phyloP scores from a whole-genome alignment of 2,113 vertebrate genomes.

The Podarcis muralis region DNA sequence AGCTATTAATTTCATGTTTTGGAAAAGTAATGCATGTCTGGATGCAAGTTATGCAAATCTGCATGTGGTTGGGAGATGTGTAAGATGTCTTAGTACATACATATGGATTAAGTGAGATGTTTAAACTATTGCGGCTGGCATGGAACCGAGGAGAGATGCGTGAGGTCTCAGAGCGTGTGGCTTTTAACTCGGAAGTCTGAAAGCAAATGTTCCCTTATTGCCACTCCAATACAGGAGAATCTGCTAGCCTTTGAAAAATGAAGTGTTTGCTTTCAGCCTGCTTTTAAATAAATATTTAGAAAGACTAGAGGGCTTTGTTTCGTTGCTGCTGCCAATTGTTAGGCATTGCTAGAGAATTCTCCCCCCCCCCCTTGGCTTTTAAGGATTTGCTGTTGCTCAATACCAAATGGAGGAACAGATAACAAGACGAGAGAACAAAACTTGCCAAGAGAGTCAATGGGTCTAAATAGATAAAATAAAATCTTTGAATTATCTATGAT shows the following conservation, averaged over 20 bases:
- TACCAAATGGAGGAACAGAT: neutral
- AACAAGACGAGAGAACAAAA: constrained; percentile 8
- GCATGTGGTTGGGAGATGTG: neutral
- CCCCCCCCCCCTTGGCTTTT: neutral
- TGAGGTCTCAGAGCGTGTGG: constrained; percentile 14
- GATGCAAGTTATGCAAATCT: constrained; percentile 24
- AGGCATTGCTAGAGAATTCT: neutral
- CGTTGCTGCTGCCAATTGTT: constrained; percentile 31
- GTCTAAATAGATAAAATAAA: constrained; percentile 6
- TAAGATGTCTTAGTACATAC: constrained; percentile 13
- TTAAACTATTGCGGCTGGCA: constrained; percentile 10
- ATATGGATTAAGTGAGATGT: constrained; percentile 16
- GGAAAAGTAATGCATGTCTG: constrained; percentile 28
- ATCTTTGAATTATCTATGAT: neutral
- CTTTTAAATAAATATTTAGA: constrained; percentile 41
- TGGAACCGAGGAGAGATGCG: constrained; percentile 8
- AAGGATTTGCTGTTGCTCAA: constrained; percentile 27
- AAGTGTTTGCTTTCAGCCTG: constrained; percentile 28
- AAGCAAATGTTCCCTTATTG: neutral
- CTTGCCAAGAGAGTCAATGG: neutral
- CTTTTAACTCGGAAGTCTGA: constrained; percentile 21
- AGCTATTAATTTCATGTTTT: constrained; percentile 17
- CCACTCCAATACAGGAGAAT: neutral
- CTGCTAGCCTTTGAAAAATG: constrained; percentile 34
- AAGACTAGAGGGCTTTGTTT: constrained; percentile 36